Evolutionary conservation across 2,113 vertebrate species (phyloP).

Genomic region (Regulus satrapa): DNA sequence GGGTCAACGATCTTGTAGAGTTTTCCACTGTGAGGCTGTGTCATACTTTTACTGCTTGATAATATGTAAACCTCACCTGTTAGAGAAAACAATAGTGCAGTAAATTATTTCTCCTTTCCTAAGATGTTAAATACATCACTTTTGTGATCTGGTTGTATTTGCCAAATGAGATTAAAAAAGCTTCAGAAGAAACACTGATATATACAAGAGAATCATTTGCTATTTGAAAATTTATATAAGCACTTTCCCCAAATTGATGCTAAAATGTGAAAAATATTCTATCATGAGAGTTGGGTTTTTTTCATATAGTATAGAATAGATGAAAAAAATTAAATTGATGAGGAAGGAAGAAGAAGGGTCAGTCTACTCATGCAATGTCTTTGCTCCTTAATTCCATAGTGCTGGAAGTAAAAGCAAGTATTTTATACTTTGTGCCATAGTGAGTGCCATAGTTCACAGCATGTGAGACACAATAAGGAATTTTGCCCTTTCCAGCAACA

Average conservation of each 20-base stretch:
- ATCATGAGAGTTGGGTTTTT: background rate
- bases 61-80: conserved; percentile 95
- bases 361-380: background rate
- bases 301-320: background rate
- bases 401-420: background rate
- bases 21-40: conserved; percentile 90
- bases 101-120: background rate
- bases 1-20: conserved; percentile 96
- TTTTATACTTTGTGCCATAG: background rate
- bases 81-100: conserved; percentile 22
- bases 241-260: background rate
- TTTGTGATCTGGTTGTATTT: background rate
- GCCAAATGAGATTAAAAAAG: background rate
- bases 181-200: background rate
- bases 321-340: background rate
- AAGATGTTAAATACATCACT: background rate
- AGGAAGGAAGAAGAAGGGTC: background rate
- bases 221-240: background rate
- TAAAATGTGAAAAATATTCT: background rate
- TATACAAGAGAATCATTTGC: background rate
- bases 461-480: background rate
- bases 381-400: background rate
- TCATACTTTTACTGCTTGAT: conserved; percentile 93
- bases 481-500: background rate
- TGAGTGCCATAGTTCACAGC: background rate